Evolutionary conservation across 2,113 vertebrate genomes (phyloP).

Genomic region (Thamnaconus septentrionalis): DNA sequence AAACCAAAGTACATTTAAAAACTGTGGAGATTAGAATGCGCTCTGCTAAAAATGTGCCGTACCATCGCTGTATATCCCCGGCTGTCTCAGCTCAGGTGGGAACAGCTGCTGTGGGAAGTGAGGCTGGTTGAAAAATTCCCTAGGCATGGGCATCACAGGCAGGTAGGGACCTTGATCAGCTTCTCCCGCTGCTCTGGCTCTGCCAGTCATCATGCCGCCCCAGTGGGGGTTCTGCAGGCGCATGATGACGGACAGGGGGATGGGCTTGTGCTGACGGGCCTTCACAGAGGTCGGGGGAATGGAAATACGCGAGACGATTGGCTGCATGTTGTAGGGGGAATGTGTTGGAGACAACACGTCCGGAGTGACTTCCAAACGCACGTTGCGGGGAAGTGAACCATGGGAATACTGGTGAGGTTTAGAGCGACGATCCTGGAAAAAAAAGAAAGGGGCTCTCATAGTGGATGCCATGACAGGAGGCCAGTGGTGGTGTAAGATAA

Average conservation of each 20-base stretch:
- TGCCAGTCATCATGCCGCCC: background rate
- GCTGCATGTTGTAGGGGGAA: constrained; percentile 71
- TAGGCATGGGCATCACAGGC: background rate
- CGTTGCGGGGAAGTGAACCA: constrained; percentile 78
- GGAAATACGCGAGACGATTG: constrained; percentile 82
- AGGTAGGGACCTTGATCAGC: background rate
- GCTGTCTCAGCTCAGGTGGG: constrained; percentile 61
- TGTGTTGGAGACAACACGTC: constrained; percentile 52
- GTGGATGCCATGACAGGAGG: background rate
- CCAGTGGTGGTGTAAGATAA: background rate
- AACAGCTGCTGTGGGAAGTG: constrained; percentile 29
- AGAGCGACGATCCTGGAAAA: constrained; percentile 48
- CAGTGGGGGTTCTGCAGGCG: constrained; percentile 82
- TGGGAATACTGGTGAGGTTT: constrained; percentile 48
- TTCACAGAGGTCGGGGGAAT: constrained; percentile 76
- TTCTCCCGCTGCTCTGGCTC: constrained; percentile 32
- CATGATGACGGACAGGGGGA: constrained; percentile 89
- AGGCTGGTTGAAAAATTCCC: constrained; percentile 26
- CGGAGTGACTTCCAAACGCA: constrained; percentile 72
- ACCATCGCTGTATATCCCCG: constrained; percentile 70
- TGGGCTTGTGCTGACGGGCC: constrained; percentile 69
- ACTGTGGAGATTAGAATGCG: background rate
- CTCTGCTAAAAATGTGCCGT: constrained; percentile 7
- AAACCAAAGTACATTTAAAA: constrained; percentile 6
- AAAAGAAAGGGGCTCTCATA: background rate